Percentiles rank a stretch among this genome's conserved stretches.
Evolutionary conservation across 2,888 invertebrate species (phyloP).

Genomic region (Polietes domitor): DNA sequence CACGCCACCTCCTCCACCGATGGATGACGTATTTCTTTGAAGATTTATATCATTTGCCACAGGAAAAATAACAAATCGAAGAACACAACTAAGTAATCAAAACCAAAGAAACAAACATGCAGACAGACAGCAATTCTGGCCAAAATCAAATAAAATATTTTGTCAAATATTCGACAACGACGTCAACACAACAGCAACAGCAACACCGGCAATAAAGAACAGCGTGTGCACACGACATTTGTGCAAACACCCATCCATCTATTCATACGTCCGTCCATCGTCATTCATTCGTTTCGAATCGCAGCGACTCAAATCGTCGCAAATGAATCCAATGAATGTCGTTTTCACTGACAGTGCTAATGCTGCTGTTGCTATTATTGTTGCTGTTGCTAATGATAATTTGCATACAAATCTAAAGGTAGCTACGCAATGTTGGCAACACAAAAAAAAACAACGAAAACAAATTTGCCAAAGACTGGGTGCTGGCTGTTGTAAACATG

Average conservation of each 20-base stretch:
- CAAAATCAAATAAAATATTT: background rate
- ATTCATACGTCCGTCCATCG: background rate
- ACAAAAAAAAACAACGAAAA: background rate
- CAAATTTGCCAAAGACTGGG: background rate
- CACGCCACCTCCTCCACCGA: no score
- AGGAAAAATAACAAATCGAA: background rate
- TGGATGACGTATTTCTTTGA: no score
- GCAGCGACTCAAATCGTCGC: no score
- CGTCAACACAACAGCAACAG: background rate
- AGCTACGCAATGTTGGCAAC: background rate
- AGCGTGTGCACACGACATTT: background rate
- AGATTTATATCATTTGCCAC: background rate
- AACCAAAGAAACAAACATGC: background rate
- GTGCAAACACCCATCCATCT: background rate
- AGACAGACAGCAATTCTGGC: background rate
- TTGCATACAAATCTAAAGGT: background rate
- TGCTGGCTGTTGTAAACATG: background rate
- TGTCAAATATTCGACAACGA: background rate
- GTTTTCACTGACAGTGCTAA: background rate
- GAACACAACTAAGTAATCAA: background rate
- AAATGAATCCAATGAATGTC: background rate
- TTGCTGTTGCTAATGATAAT: background rate
- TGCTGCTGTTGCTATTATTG: background rate
- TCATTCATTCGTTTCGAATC: background rate
- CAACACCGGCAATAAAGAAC: background rate